Conservation (phyloP, 2,888 invertebrate species). For the Clunio marinus region DNA sequence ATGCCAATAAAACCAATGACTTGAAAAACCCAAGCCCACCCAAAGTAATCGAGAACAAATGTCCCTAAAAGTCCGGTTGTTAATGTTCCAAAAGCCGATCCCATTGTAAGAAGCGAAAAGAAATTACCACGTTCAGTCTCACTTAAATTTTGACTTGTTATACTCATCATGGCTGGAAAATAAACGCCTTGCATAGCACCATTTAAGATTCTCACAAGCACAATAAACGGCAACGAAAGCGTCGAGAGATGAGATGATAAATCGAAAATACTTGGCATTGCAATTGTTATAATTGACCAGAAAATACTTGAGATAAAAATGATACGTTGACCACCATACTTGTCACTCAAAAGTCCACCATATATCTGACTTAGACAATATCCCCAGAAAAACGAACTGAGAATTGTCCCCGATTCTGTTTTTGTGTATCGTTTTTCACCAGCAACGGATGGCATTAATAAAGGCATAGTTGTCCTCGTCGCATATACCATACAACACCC, state of each 20-base stretch:
- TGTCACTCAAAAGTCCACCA: conserved; percentile 58
- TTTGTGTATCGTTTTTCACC: conserved; percentile 64
- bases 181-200: conserved; percentile 66
- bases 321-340: conserved; percentile 62
- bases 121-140: conserved; percentile 63
- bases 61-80: conserved; percentile 65
- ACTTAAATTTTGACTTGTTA: conserved; percentile 61
- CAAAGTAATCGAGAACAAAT: conserved; percentile 59
- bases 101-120: conserved; percentile 62
- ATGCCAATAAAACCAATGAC: conserved; percentile 58
- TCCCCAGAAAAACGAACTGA: conserved; percentile 72
- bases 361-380: conserved; percentile 62
- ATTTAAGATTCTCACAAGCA: conserved; percentile 58
- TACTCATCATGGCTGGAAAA: conserved; percentile 65
- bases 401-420: conserved; percentile 63
- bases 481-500: conserved; percentile 65
- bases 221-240: conserved; percentile 55
- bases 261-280: conserved; percentile 56
- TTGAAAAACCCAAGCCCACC: conserved; percentile 64
- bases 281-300: conserved; percentile 56
- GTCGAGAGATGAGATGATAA: conserved; percentile 48
- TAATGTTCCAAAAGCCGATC: conserved; percentile 60
- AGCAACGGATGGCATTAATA: conserved; percentile 60
- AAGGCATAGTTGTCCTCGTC: conserved; percentile 62
- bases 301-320: conserved; percentile 59